Evolutionary conservation across 2,888 invertebrate species (phyloP), one percentile per base, ranked within the genome.

Genomic region (Tethea ocularis): DNA sequence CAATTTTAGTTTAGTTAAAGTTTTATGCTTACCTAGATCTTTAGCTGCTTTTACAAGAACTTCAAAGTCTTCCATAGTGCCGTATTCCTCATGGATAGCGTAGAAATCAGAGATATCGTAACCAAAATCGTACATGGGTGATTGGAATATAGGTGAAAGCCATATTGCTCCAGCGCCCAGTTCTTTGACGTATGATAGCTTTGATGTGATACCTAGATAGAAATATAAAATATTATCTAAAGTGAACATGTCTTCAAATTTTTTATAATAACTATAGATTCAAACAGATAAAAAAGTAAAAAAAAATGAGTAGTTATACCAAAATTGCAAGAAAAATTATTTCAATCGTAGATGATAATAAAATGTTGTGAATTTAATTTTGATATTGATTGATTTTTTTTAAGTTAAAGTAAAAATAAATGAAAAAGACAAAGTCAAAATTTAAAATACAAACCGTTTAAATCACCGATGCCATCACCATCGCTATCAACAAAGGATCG

Each of bases 91-190:
- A 57, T 97, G 96, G 36, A 97, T 94, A 3, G 91, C 94, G 22
- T 91, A 94, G 77, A 95, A 96, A 80, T 97, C 94, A 0, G 95
- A 90, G 61, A 97, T 95, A 76, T 97, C 97, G 73, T 97, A 97
- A 1, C 97, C 97, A 77, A 96, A 96, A 80, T 97, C 97, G 13
- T 94, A 94, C 96, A 96, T 96, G 0, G 97, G 97, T 0, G 96
- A 96, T 65, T 93, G 89, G 71, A 89, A 93, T 70, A 97, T 95
- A 0, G 97, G 97, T 58, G 96, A 96, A 10, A 97, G 75, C 96
- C 97, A 97, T 41, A 96, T 93, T 4, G 95, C 95, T 0, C 93
- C 94, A 17, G 96, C 94, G 10, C 96, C 95, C 8, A 96, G 78
- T 46, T 95, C 95, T 57, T 94, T 94, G 60, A 97, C 88, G 72